These are phyloP conservation scores for Protobothrops mucrosquamatus DNA, from an alignment of 2,113 vertebrate genomes.

Conservation along the genomic window DNA sequence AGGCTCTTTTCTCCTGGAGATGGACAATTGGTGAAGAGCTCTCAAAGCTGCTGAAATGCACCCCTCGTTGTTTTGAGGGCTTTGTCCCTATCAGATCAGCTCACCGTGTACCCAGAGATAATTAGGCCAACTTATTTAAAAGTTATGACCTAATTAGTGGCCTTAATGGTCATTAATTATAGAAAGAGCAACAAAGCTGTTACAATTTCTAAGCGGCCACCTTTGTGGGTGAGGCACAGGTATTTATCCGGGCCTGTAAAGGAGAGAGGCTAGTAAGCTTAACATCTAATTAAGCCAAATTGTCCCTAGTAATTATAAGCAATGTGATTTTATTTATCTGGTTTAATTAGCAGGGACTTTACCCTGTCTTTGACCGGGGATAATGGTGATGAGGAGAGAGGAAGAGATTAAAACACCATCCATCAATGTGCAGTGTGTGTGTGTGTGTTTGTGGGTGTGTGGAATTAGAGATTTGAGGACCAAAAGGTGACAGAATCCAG, in stretches of 20 bases:
- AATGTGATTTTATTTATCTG: constrained; percentile 80
- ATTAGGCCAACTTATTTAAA: constrained; percentile 81
- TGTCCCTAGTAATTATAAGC: constrained; percentile 77
- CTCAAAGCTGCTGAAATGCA: constrained; percentile 45
- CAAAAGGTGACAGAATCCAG: neutral
- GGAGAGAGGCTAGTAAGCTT: constrained; percentile 72
- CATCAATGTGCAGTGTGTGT: accelerated
- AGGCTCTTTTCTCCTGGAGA: neutral
- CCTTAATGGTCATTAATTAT: constrained; percentile 79
- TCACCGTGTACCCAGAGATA: constrained; percentile 73
- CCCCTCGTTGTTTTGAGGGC: constrained; percentile 62
- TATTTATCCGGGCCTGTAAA: constrained; percentile 74
- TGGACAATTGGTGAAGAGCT: constrained; percentile 32
- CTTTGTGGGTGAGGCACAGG: constrained; percentile 63
- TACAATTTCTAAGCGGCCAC: constrained; percentile 66
- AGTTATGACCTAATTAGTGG: constrained; percentile 79
- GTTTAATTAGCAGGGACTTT: constrained; percentile 66
- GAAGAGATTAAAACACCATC: constrained; percentile 43
- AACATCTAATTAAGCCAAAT: constrained; percentile 77
- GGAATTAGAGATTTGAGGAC: constrained; percentile 4
- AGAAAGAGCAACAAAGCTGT: constrained; percentile 76
- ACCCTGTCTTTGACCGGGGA: constrained; percentile 72
- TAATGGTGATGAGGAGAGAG: constrained; percentile 61
- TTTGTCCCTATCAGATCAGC: constrained; percentile 68
- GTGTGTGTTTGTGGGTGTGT: neutral